Percentiles rank a stretch among this genome's conserved stretches.
phyloP scores from a whole-genome alignment of 2,888 invertebrate genomes.

The Troglohyphantes excavatus region DNA sequence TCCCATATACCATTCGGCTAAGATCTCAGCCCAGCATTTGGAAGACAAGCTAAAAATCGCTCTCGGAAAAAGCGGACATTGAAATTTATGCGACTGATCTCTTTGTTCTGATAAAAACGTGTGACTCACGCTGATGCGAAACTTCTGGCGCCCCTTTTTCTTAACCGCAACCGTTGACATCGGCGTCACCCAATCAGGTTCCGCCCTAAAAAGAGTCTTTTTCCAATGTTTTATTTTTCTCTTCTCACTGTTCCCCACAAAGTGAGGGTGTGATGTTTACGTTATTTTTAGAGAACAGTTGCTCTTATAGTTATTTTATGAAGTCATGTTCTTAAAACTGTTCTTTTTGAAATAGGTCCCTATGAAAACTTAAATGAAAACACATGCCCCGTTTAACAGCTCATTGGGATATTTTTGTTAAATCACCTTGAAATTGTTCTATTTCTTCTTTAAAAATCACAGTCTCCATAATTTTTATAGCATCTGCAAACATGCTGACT shows the following conservation, averaged over 20 bases:
- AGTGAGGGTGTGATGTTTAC: background rate
- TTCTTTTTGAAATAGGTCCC: no score
- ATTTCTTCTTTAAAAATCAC: no score
- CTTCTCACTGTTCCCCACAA: background rate
- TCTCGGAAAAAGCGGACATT: background rate
- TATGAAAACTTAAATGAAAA: no score
- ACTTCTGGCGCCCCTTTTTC: conserved; percentile 50
- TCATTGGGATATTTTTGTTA: no score
- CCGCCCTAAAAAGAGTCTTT: conserved; percentile 38
- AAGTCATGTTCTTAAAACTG: no score
- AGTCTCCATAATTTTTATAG: no score
- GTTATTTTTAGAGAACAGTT: no score
- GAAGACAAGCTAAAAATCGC: background rate
- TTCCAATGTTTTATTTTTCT: conserved; percentile 40
- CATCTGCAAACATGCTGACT: no score
- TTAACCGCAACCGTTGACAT: conserved; percentile 63
- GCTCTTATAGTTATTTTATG: no score
- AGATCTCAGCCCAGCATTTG: conserved; percentile 7
- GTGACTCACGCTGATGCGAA: conserved; percentile 47
- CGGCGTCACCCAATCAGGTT: conserved; percentile 37
- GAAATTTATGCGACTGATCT: conserved; percentile 24
- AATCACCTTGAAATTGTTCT: no score
- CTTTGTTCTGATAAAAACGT: conserved; percentile 39
- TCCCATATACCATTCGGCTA: background rate
- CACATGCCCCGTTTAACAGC: no score